Percentiles rank a stretch among this genome's conserved stretches.
phyloP scores from a whole-genome alignment of 2,797 vertebrate species.

The Pseudochromis fuscus region DNA sequence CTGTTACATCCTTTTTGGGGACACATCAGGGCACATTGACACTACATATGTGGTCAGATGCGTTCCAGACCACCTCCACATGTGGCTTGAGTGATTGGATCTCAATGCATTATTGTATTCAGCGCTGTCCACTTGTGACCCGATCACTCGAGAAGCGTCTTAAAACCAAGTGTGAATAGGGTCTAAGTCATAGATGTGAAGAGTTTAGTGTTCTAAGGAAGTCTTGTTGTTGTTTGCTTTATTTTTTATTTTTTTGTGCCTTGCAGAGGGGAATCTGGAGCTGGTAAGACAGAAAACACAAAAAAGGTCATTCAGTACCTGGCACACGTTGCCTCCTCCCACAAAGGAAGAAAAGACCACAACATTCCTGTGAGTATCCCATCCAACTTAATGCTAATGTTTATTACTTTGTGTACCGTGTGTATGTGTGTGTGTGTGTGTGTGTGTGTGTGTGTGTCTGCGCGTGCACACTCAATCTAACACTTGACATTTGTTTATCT shows the following conservation, averaged over 20 bases:
- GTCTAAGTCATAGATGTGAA: neutral
- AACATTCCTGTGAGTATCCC: slow-evolving; percentile 94
- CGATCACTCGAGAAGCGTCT: too few species aligned
- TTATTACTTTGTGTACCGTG: slow-evolving; percentile 54
- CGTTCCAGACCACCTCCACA: too few species aligned
- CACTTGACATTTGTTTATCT: slow-evolving; percentile 91
- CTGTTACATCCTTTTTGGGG: too few species aligned
- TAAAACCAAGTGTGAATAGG: too few species aligned
- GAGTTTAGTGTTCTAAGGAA: slow-evolving; percentile 19
- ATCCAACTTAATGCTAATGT: neutral
- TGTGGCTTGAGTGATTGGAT: too few species aligned
- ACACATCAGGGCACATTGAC: too few species aligned
- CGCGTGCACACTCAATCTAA: slow-evolving; percentile 89
- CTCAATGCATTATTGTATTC: too few species aligned
- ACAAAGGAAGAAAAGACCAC: slow-evolving; percentile 98
- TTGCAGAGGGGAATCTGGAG: slow-evolving; percentile 96
- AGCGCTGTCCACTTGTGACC: too few species aligned
- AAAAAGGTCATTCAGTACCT: slow-evolving; percentile 99
- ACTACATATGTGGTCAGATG: too few species aligned
- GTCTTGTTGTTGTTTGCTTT: slow-evolving; percentile 52
- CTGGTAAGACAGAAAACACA: slow-evolving; percentile 99
- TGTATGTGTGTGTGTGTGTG: too few species aligned
- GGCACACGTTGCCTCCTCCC: slow-evolving; percentile 98
- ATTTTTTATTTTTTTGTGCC: slow-evolving; percentile 27
- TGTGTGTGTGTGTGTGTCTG: too few species aligned